Conservation (phyloP, 2,113 vertebrate genomes). For the Pluvianellus socialis region DNA sequence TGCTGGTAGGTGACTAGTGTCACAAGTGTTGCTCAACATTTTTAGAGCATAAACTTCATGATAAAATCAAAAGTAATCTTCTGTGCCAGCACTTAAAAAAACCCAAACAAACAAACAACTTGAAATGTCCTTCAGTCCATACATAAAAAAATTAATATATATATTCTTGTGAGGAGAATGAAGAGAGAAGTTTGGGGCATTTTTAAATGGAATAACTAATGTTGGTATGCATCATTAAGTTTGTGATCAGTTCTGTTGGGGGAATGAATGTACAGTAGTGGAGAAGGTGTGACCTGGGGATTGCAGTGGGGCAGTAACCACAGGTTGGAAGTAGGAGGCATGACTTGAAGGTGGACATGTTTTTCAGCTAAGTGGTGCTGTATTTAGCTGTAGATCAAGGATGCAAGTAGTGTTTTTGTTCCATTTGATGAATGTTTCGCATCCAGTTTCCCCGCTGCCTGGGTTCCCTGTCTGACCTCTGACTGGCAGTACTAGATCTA, state of each 20-base stretch:
- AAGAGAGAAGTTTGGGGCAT: neutral
- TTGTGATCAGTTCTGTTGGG: neutral
- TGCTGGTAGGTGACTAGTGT: neutral
- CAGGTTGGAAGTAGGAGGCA: neutral
- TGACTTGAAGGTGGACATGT: neutral
- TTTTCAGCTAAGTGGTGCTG: neutral
- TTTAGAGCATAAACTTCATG: neutral
- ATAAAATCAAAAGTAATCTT: neutral
- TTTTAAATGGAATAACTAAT: neutral
- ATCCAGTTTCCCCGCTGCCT: neutral
- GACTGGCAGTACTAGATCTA: neutral
- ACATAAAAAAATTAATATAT: neutral
- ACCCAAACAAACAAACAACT: neutral
- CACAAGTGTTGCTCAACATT: neutral
- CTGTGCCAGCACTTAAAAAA: neutral
- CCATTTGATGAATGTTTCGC: neutral
- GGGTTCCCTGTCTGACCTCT: neutral
- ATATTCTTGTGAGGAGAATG: neutral
- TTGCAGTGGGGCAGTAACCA: neutral
- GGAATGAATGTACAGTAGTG: rapidly evolving
- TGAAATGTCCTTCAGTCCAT: neutral
- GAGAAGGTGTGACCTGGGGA: neutral
- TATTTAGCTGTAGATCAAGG: neutral
- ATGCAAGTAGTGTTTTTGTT: neutral
- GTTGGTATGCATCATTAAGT: neutral